These are phyloP conservation scores for Melanerpes aurifrons DNA, from an alignment of 2,113 vertebrate genomes.

Conservation along the genomic window DNA sequence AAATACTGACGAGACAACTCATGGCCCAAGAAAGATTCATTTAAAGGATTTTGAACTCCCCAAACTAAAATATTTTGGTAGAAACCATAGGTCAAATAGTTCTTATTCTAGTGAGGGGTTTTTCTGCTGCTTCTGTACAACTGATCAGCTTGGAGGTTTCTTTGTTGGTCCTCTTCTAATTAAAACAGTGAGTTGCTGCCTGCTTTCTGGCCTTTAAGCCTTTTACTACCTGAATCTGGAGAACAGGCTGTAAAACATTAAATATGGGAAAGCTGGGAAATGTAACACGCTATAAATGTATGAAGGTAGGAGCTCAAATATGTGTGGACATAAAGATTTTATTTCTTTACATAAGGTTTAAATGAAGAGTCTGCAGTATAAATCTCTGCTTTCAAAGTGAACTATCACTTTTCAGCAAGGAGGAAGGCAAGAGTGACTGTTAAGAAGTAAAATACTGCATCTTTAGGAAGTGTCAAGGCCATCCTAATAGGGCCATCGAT, in stretches of 20 bases:
- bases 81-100: neutral
- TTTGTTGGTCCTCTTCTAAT: constrained; percentile 36
- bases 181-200: constrained; percentile 51
- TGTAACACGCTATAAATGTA: constrained; percentile 66
- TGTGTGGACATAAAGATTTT: constrained; percentile 71
- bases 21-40: neutral
- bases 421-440: constrained; percentile 29
- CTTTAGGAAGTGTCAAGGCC: constrained; percentile 20
- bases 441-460: constrained; percentile 40
- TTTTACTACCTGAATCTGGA: constrained; percentile 73
- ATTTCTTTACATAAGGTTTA: constrained; percentile 74
- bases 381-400: constrained; percentile 62
- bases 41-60: neutral
- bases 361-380: constrained; percentile 60
- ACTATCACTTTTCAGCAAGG: constrained; percentile 60
- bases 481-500: neutral
- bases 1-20: neutral
- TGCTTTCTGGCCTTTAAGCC: constrained; percentile 35
- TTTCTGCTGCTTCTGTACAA: neutral
- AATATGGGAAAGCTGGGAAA: constrained; percentile 74
- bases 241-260: constrained; percentile 67
- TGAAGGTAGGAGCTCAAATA: constrained; percentile 67
- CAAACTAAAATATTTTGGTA: neutral
- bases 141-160: neutral
- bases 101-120: neutral